Evolutionary conservation across 2,113 vertebrate species (phyloP), one percentile per base, ranked within the genome.

Genomic region (Bos indicus): DNA sequence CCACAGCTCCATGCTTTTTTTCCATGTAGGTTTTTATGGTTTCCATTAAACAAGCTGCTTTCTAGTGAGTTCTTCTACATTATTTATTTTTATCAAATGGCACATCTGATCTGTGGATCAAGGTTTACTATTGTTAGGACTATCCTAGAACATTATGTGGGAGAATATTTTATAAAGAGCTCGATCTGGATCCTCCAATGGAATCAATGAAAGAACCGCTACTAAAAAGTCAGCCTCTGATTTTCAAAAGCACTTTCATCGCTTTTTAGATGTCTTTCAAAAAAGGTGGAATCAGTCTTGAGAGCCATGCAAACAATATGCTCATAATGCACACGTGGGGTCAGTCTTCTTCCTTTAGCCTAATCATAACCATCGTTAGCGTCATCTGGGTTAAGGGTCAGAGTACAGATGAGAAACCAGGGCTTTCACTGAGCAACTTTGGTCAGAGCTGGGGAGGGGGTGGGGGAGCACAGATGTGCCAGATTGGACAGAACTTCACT

Each of bases 71-170:
- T 94, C 57, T 48, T 85, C 74, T 85, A 51, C n/a, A 84, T 95
- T 95, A 95, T 78, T 97, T 97, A 88, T 88, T 97, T 93, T 97
- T 92, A 93, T 94, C 74, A 95, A 97, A 83, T 26, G 46, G 43
- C 82, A 95, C 46, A 91, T 43, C 28, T 64, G 56, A 97, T 83
- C 67, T 97, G 60, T 87, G 28, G 92, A 93, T 93, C 82, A 80
- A 96, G 51, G 71, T 91, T 94, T 95, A 90, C 78, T 95, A 86
- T 62, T 91, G 71, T 97, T 92, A 96, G 82, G 43, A 90, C 36
- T 56, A 95, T 40, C 43, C 28, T 74, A 94, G 30, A 62, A 88
- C 25, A 92, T 43, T 91, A 92, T 54, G 23, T 71, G 52, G 67
- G 40, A 97, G 60, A 97, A 60, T 86, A 88, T 56, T 62, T 97